Evolutionary conservation across 2,888 invertebrate genomes (phyloP).

Genomic region (Ophioninae sp.): DNA sequence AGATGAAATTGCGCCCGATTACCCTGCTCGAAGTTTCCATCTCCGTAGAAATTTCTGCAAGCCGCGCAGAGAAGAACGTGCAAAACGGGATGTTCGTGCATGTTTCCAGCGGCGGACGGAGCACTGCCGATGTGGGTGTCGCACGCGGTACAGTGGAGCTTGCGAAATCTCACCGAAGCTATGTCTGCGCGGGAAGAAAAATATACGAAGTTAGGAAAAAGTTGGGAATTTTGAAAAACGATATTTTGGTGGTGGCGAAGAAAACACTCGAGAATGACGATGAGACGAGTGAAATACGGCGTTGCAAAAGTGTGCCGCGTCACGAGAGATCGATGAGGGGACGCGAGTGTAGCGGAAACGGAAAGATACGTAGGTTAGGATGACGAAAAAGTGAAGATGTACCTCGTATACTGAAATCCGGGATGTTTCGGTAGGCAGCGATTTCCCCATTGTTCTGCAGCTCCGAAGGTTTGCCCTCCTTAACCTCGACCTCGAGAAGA

Average conservation of each 20-base stretch:
- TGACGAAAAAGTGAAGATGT: slow-evolving; percentile 32
- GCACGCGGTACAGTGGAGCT: slow-evolving; percentile 89
- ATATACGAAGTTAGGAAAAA: not conserved
- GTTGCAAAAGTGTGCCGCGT: not conserved
- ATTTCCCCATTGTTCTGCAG: slow-evolving; percentile 74
- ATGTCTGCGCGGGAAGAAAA: slow-evolving; percentile 80
- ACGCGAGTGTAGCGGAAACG: slow-evolving; percentile 19
- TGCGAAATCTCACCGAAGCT: slow-evolving; percentile 83
- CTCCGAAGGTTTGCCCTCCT: slow-evolving; percentile 72
- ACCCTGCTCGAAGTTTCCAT: slow-evolving; percentile 90
- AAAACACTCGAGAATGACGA: not conserved
- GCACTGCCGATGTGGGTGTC: slow-evolving; percentile 89
- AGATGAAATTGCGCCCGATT: slow-evolving; percentile 7
- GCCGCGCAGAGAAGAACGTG: slow-evolving; percentile 87
- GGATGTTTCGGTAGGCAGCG: slow-evolving; percentile 55
- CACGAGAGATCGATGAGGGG: not conserved
- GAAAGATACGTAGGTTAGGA: slow-evolving; percentile 32
- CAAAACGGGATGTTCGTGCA: slow-evolving; percentile 88
- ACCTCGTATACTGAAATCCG: slow-evolving; percentile 58
- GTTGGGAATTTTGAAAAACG: not conserved
- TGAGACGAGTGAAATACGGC: not conserved
- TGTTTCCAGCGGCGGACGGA: slow-evolving; percentile 84
- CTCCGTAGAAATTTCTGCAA: slow-evolving; percentile 90
- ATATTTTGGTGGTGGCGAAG: not conserved
- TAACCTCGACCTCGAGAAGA: slow-evolving; percentile 78